These are phyloP conservation scores for Austrofundulus limnaeus DNA, from an alignment of 2,113 vertebrate species.

Conservation along the genomic window DNA sequence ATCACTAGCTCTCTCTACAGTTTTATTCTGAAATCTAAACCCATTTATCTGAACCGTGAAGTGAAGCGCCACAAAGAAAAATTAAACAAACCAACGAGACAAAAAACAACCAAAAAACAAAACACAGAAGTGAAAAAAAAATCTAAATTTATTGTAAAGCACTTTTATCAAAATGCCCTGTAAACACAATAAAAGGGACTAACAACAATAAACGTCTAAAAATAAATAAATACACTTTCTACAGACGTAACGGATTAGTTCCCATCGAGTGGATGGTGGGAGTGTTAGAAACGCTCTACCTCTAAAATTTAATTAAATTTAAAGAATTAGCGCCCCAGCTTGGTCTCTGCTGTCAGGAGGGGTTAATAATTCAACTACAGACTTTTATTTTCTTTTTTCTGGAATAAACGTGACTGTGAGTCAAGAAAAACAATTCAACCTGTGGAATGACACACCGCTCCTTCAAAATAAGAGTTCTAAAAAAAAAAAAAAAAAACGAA, in stretches of 20 bases:
- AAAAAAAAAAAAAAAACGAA: constrained; percentile 22
- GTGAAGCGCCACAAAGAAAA: too few relatives aligned
- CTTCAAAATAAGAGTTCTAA: too few relatives aligned
- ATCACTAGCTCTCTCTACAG: too few relatives aligned
- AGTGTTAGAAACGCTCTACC: constrained; percentile 65
- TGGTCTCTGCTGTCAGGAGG: too few relatives aligned
- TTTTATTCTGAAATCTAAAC: too few relatives aligned
- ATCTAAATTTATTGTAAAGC: constrained; percentile 65
- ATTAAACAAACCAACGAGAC: constrained; percentile 14
- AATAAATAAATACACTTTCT: constrained; percentile 77
- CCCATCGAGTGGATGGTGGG: constrained; percentile 30
- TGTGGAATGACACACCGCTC: background rate
- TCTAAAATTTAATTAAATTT: too few relatives aligned
- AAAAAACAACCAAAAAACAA: too few relatives aligned
- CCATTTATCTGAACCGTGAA: too few relatives aligned
- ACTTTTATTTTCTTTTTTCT: too few relatives aligned
- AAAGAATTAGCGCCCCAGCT: too few relatives aligned
- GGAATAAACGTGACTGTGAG: background rate
- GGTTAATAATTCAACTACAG: background rate
- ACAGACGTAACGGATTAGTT: constrained; percentile 62
- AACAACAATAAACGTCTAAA: constrained; percentile 61
- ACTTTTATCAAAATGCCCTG: constrained; percentile 67
- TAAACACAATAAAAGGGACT: constrained; percentile 68
- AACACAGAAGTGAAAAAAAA: constrained; percentile 53
- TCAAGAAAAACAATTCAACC: background rate